These are phyloP conservation scores for Cuculus canorus DNA, from an alignment of 2,797 vertebrate species.

Conservation along the genomic window DNA sequence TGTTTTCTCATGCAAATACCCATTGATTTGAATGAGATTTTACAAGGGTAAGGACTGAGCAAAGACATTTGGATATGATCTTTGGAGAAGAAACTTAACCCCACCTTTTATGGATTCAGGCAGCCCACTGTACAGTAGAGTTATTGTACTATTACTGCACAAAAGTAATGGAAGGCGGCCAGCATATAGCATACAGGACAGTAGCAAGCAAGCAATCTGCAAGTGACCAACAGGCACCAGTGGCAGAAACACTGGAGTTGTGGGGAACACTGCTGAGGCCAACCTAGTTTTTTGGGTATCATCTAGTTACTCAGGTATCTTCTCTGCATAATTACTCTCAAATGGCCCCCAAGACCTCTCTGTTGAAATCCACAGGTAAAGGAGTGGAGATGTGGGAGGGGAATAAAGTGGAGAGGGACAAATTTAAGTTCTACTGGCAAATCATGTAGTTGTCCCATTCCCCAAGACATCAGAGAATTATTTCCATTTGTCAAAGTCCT, in stretches of 20 bases:
- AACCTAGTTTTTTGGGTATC: background rate
- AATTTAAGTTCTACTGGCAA: background rate
- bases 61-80: conserved; percentile 27
- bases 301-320: background rate
- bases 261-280: no score
- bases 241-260: background rate
- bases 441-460: background rate
- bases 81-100: conserved; percentile 22
- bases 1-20: conserved; percentile 67
- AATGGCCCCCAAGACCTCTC: background rate
- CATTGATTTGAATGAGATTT: conserved; percentile 50
- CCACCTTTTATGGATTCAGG: background rate
- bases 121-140: conserved; percentile 34
- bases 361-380: background rate
- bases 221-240: background rate
- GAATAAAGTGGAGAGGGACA: background rate
- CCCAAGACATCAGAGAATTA: background rate
- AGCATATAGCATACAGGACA: fast-evolving
- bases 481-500: background rate
- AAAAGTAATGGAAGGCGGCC: background rate
- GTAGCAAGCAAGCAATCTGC: background rate
- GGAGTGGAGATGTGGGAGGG: no score
- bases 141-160: conserved; percentile 16
- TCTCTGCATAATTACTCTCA: background rate
- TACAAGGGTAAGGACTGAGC: conserved; percentile 23